These are phyloP conservation scores for Rallus crepitans DNA, from an alignment of 2,797 vertebrate species.

Conservation along the genomic window DNA sequence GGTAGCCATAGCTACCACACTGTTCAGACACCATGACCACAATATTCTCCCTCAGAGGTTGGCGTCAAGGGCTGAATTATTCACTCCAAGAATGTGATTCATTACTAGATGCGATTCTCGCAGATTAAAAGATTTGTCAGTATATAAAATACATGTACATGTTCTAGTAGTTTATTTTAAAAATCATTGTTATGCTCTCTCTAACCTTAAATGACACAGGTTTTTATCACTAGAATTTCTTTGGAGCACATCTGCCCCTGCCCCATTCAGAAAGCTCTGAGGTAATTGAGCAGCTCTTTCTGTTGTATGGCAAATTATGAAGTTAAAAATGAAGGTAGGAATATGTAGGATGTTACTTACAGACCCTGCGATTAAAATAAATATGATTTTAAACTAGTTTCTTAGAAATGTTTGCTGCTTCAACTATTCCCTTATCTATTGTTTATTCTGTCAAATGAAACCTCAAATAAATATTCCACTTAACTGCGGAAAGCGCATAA, in stretches of 20 bases:
- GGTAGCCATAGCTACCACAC: constrained; percentile 94
- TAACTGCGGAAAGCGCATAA: neutral
- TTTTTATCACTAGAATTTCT: neutral
- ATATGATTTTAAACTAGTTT: neutral
- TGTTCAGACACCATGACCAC: constrained; percentile 95
- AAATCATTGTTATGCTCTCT: neutral
- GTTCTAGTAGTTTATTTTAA: constrained; percentile 26
- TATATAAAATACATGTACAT: constrained; percentile 66
- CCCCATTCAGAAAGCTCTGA: neutral
- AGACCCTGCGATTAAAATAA: neutral
- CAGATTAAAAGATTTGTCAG: constrained; percentile 77
- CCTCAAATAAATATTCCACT: constrained; percentile 23
- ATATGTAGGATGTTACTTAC: neutral
- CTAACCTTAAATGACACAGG: neutral
- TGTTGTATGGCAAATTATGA: neutral
- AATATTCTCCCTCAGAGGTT: constrained; percentile 85
- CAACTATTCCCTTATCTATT: constrained; percentile 9
- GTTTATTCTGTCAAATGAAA: constrained; percentile 34
- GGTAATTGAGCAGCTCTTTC: neutral
- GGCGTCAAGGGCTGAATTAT: constrained; percentile 84
- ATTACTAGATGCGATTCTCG: constrained; percentile 77
- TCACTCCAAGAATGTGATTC: constrained; percentile 83
- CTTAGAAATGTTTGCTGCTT: neutral
- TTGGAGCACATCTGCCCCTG: neutral
- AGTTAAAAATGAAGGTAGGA: neutral